These are phyloP conservation scores for Drosophila equinoxialis DNA, from an alignment of 1,140 invertebrate genomes.

Conservation along the genomic window DNA sequence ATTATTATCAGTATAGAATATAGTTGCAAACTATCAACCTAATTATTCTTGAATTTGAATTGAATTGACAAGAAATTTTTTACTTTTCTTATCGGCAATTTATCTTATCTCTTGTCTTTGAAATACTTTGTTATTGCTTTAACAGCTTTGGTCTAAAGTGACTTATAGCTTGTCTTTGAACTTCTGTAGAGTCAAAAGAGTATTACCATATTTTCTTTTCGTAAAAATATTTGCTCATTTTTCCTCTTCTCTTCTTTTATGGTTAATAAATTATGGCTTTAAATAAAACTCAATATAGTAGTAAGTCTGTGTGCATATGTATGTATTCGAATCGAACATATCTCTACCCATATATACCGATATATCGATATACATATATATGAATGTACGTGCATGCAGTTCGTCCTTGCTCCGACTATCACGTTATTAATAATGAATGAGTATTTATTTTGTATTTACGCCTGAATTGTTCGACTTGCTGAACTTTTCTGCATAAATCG, in stretches of 20 bases:
- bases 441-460: slow-evolving; percentile 80
- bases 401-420: slow-evolving; percentile 60
- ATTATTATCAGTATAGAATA: no score
- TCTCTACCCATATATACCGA: neutral
- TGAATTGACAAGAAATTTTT: no score
- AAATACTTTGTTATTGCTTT: neutral
- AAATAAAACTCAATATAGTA: neutral
- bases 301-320: slow-evolving; percentile 25
- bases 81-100: no score
- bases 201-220: slow-evolving; percentile 24
- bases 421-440: slow-evolving; percentile 80
- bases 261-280: slow-evolving; percentile 7
- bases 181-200: slow-evolving; percentile 17
- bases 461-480: slow-evolving; percentile 52
- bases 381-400: slow-evolving; percentile 19
- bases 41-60: no score
- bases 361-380: slow-evolving; percentile 23
- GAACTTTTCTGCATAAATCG: slow-evolving; percentile 29
- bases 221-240: slow-evolving; percentile 2
- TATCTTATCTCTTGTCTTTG: no score
- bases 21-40: no score
- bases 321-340: slow-evolving; percentile 19
- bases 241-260: slow-evolving; percentile 21
- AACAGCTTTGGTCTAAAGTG: neutral
- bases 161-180: neutral